Evolutionary conservation across 2,888 invertebrate species (phyloP).

Genomic region (Globia sparganii): DNA sequence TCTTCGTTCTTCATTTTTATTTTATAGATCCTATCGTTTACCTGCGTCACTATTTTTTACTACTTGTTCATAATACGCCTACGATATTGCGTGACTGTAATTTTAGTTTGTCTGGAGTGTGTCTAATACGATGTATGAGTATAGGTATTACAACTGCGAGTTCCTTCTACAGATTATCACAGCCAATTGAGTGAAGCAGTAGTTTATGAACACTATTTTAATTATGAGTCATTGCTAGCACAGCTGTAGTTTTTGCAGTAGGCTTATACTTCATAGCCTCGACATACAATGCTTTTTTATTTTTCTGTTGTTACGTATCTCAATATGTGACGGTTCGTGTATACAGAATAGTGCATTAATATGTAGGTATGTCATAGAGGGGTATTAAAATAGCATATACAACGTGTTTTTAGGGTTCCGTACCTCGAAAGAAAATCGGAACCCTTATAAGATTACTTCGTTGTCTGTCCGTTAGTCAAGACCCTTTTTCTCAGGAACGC

Average conservation of each 20-base stretch:
- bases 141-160: not conserved
- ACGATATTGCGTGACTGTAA: slow-evolving; percentile 2
- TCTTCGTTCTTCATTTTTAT: not conserved
- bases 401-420: not conserved
- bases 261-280: not conserved
- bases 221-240: not conserved
- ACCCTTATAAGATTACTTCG: too few relatives aligned
- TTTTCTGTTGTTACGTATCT: not conserved
- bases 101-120: not conserved
- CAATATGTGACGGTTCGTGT: not conserved
- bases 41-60: not conserved
- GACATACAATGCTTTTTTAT: not conserved
- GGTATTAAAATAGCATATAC: not conserved
- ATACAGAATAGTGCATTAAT: not conserved
- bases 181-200: not conserved
- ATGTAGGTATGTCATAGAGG: too few relatives aligned
- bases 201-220: slow-evolving; percentile 3
- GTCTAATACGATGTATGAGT: slow-evolving; percentile 2
- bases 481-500: too few relatives aligned
- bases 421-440: too few relatives aligned
- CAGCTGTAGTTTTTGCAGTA: not conserved
- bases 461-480: too few relatives aligned
- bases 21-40: not conserved
- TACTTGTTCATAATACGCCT: not conserved
- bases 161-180: not conserved